Base-by-base conservation (phyloP, 2,888 invertebrate genomes). In the Steinernema carpocapsae region DNA sequence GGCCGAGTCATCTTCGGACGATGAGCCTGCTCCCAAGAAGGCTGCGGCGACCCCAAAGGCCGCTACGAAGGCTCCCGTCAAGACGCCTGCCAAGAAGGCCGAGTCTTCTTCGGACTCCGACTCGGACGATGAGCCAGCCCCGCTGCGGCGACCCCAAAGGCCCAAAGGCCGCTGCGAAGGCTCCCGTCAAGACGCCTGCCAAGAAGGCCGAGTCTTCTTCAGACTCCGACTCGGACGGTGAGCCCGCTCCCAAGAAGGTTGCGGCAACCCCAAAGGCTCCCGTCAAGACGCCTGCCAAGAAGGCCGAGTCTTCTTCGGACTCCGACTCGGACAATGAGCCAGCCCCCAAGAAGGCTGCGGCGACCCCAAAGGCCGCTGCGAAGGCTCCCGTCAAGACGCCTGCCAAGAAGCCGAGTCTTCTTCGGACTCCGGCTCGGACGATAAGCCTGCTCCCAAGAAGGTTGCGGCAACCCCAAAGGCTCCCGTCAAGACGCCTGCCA, bases 21-120 rank as follows among this genome's bases (percentile, higher is more conserved):
- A 51, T 19, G 51, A 51, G 12, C 51, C 51, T 51, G 51, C 51
- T 19, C 19, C 51, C n/a, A n/a, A 43, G 14, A 43, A 43, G 43
- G 43, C 14, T 7, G 43, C 43, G 7, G 43, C 43, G 7, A 7
- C 43, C 7, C 10, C 14, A 14, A 43, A 43, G 43, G 43, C 43
- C 43, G 43, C 14, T 43, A 43, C n/a, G n/a, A n/a, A n/a, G n/a
- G n/a, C n/a, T n/a, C n/a, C n/a, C n/a, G n/a, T 43, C 43, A 43
- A 43, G 43, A 43, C 43, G 7, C 43, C 43, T 12, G 43, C 43
- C 10, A 43, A 43, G 43, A 43, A 43, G 19, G 51, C 51, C 14
- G 51, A 19, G 14, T 51, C 51, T 12, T 51, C 51, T n/a, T 51
- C 51, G 6, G 51, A 51, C 14, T 51, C 51, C n/a, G 51, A 51